Evolutionary conservation across 2,888 invertebrate genomes (phyloP).

Genomic region (Drosophila infuscata): DNA sequence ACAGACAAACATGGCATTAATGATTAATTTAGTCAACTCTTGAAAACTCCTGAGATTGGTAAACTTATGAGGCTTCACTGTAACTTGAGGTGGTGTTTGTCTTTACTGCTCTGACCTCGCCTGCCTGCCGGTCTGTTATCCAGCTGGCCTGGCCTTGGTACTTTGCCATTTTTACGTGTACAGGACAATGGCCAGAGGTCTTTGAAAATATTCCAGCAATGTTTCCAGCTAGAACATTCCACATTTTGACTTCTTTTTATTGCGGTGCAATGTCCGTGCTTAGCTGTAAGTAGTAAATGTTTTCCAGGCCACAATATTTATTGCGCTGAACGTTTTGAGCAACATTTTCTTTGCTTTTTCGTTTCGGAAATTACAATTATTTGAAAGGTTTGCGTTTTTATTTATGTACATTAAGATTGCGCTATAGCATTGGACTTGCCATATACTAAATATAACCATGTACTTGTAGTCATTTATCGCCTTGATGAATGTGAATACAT

Average conservation of each 20-base stretch:
- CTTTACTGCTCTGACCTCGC: constrained; percentile 1
- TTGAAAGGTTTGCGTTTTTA: constrained; percentile 74
- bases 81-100: constrained; percentile 8
- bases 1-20: not conserved
- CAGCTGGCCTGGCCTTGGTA: constrained; percentile 19
- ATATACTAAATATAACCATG: constrained; percentile 16
- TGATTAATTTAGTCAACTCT: not conserved
- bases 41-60: not conserved
- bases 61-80: constrained; percentile 26
- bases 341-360: constrained; percentile 25
- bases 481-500: constrained; percentile 41
- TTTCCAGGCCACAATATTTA: constrained; percentile 61
- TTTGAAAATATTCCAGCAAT: constrained; percentile 50
- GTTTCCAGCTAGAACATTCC: constrained; percentile 39
- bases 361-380: constrained; percentile 64
- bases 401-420: constrained; percentile 54
- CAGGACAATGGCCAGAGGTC: constrained; percentile 60
- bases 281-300: constrained; percentile 58
- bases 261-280: constrained; percentile 34
- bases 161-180: constrained; percentile 35
- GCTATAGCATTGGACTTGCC: constrained; percentile 56
- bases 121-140: constrained; percentile 19
- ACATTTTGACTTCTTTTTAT: constrained; percentile 27
- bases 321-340: constrained; percentile 57
- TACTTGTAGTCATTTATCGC: constrained; percentile 46